These are phyloP conservation scores for Mallotus villosus DNA, from an alignment of 2,797 vertebrate genomes.

Conservation along the genomic window DNA sequence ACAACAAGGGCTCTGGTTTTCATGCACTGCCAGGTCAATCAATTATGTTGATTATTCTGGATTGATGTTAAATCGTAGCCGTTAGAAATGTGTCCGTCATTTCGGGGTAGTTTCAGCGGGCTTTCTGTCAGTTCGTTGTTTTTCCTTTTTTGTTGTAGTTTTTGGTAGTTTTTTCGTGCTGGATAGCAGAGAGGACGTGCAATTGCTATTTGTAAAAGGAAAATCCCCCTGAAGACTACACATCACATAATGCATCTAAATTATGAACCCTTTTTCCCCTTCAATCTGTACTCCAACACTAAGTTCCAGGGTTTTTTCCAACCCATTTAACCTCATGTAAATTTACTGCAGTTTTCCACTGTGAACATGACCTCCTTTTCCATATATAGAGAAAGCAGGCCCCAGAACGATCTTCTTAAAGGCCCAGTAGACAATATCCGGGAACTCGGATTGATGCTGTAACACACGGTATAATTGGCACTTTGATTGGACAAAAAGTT, in stretches of 20 bases:
- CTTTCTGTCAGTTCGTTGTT: no score
- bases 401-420: slow-evolving; percentile 6
- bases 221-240: no score
- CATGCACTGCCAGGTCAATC: slow-evolving; percentile 14
- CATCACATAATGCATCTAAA: no score
- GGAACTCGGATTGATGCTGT: background rate
- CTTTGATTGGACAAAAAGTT: background rate
- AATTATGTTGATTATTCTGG: slow-evolving; percentile 21
- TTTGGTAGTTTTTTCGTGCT: no score
- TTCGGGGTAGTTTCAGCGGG: no score
- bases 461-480: background rate
- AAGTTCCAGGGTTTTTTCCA: background rate
- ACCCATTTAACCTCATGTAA: slow-evolving; percentile 1
- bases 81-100: no score
- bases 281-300: background rate
- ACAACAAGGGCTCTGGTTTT: slow-evolving; percentile 5
- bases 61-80: background rate
- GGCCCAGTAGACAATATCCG: slow-evolving; percentile 5
- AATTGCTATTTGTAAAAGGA: no score
- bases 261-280: no score
- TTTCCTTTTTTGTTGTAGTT: no score
- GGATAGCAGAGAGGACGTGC: no score
- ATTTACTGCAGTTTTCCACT: slow-evolving; percentile 5
- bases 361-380: slow-evolving; percentile 11
- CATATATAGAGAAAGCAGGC: background rate